Conservation (phyloP, 1,140 invertebrate genomes). For the Apis laboriosa region DNA sequence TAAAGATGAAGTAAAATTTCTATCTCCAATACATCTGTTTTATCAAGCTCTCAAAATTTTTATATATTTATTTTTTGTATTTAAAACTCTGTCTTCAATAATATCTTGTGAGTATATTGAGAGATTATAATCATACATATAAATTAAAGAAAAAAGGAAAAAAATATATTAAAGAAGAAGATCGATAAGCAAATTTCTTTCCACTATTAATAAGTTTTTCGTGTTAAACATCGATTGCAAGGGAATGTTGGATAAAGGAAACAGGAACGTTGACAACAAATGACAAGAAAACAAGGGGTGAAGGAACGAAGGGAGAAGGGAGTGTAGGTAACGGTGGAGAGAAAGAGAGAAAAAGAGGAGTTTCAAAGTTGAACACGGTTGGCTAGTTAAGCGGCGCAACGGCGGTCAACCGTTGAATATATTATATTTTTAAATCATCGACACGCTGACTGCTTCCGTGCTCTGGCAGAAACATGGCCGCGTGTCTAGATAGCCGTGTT, state of each 20-base stretch:
- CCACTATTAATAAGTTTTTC: no score
- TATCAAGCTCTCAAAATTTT: no score
- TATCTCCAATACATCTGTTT: no score
- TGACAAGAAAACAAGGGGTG: not conserved
- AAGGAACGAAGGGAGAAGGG: not conserved
- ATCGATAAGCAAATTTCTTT: no score
- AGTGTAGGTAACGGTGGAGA: conserved; percentile 4
- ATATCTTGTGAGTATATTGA: no score
- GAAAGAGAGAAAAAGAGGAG: conserved; percentile 37
- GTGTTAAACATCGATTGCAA: not conserved
- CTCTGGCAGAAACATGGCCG: not conserved
- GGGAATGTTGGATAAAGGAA: not conserved
- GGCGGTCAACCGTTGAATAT: conserved; percentile 67
- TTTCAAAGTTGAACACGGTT: conserved; percentile 59
- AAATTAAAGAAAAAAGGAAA: no score
- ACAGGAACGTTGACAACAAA: not conserved
- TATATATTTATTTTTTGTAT: no score
- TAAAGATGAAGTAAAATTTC: no score
- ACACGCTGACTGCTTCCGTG: conserved; percentile 38
- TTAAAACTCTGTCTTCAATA: no score
- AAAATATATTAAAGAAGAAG: no score
- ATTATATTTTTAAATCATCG: conserved; percentile 73
- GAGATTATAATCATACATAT: no score
- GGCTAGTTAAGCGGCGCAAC: conserved; percentile 65
- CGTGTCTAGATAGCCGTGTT: conserved; percentile 39